These are phyloP conservation scores for Cervus canadensis DNA, from an alignment of 2,113 vertebrate species.

Conservation along the genomic window DNA sequence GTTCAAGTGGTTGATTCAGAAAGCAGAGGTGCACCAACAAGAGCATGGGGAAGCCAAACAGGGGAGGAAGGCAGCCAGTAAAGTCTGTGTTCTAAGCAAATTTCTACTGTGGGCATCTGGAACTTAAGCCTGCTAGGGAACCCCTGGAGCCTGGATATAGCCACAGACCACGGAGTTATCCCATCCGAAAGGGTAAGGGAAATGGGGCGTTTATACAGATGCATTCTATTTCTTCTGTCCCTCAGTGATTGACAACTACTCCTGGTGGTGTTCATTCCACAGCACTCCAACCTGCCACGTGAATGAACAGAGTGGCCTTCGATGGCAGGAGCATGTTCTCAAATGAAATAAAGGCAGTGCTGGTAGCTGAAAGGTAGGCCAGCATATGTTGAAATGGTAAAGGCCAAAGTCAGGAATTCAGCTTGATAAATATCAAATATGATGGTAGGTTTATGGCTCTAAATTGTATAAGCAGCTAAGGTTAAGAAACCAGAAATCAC, in stretches of 20 bases:
- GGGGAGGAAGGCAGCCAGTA: background rate
- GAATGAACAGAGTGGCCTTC: background rate
- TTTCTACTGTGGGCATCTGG: background rate
- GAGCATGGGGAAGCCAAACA: background rate
- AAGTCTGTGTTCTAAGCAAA: background rate
- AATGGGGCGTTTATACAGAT: background rate
- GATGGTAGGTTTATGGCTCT: background rate
- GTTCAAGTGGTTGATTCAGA: background rate
- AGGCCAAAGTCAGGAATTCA: background rate
- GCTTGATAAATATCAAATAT: background rate
- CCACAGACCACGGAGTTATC: background rate
- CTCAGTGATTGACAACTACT: background rate
- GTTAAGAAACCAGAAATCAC: background rate
- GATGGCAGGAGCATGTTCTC: background rate
- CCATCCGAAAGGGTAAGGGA: background rate
- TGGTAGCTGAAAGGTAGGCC: background rate
- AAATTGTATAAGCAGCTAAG: background rate
- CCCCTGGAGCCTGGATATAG: background rate
- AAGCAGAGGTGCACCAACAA: background rate
- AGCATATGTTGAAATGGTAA: background rate
- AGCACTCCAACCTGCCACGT: background rate
- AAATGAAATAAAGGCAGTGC: background rate
- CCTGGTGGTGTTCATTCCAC: background rate
- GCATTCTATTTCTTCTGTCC: background rate
- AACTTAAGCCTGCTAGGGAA: background rate